phyloP scores from a whole-genome alignment of 2,888 invertebrate genomes.

The Idaea dimidiata region DNA sequence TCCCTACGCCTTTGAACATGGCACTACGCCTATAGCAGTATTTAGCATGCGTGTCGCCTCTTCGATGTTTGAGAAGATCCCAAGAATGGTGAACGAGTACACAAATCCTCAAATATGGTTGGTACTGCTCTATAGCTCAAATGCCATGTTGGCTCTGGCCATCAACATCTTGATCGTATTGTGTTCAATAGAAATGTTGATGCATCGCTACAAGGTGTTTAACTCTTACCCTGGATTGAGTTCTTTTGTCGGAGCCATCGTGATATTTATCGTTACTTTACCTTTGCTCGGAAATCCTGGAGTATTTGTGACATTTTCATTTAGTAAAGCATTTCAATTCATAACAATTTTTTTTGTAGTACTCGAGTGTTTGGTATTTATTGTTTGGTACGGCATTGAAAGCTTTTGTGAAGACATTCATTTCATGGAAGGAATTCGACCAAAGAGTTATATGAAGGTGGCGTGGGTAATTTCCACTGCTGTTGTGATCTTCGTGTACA shows the following conservation, averaged over 20 bases:
- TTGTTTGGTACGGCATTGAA: slow-evolving; percentile 61
- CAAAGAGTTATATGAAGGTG: slow-evolving; percentile 50
- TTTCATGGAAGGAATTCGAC: slow-evolving; percentile 69
- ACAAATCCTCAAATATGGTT: slow-evolving; percentile 45
- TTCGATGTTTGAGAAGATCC: slow-evolving; percentile 55
- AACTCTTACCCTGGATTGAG: slow-evolving; percentile 49
- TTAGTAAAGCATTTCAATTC: slow-evolving; percentile 35
- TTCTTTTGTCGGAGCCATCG: slow-evolving; percentile 32
- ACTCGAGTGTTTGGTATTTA: slow-evolving; percentile 54
- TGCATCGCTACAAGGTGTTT: slow-evolving; percentile 35
- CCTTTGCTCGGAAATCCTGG: slow-evolving; percentile 50
- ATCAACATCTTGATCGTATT: slow-evolving; percentile 42
- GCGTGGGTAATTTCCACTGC: slow-evolving; percentile 46
- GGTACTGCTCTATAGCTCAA: slow-evolving; percentile 44
- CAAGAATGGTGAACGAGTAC: slow-evolving; percentile 52
- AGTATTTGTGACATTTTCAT: slow-evolving; percentile 35
- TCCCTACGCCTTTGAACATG: slow-evolving; percentile 52
- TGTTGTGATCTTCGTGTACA: slow-evolving; percentile 42
- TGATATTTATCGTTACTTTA: slow-evolving; percentile 47
- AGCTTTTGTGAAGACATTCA: slow-evolving; percentile 70
- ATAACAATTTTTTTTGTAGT: slow-evolving; percentile 41
- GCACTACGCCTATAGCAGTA: slow-evolving; percentile 32
- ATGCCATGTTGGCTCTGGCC: slow-evolving; percentile 41
- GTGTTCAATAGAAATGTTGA: slow-evolving; percentile 44
- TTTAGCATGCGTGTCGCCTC: slow-evolving; percentile 35